Percentiles rank a stretch among this genome's conserved stretches.
These are phyloP conservation scores for Morus bassanus DNA, from an alignment of 2,797 vertebrate species.

Conservation along the genomic window DNA sequence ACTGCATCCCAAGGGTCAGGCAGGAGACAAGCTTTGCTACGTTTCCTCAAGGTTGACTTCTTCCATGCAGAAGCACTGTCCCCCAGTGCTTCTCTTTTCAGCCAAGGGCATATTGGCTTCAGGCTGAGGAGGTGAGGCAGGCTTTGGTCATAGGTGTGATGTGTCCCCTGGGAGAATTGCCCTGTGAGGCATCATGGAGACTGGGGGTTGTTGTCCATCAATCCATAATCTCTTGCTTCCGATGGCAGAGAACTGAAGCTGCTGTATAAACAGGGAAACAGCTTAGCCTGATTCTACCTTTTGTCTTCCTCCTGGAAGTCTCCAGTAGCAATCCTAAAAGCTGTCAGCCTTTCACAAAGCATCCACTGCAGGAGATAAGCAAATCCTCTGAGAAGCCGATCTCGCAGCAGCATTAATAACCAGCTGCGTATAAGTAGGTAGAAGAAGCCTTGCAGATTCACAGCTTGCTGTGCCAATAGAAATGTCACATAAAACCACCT, in stretches of 20 bases:
- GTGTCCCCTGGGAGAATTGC: neutral
- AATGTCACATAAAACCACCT: neutral
- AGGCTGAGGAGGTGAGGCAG: neutral
- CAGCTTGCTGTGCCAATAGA: neutral
- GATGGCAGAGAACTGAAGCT: neutral
- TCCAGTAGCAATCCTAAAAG: neutral
- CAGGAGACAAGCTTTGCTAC: neutral
- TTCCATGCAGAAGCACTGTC: neutral
- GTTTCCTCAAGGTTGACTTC: neutral
- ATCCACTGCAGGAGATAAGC: slow-evolving; percentile 4
- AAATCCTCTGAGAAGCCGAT: neutral
- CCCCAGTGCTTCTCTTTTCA: neutral
- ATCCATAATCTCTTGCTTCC: neutral
- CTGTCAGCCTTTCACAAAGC: neutral
- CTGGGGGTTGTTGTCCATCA: neutral
- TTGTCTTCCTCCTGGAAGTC: neutral
- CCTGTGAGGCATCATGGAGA: neutral
- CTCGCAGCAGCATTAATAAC: neutral
- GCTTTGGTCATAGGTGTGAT: neutral
- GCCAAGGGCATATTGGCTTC: neutral
- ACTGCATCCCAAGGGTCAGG: accelerated
- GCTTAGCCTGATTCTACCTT: neutral
- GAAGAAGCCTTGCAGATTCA: neutral
- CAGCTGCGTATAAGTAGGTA: neutral
- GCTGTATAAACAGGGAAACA: neutral